Base-by-base conservation (phyloP, 1,140 invertebrate species). In the Octopus bimaculoides region DNA sequence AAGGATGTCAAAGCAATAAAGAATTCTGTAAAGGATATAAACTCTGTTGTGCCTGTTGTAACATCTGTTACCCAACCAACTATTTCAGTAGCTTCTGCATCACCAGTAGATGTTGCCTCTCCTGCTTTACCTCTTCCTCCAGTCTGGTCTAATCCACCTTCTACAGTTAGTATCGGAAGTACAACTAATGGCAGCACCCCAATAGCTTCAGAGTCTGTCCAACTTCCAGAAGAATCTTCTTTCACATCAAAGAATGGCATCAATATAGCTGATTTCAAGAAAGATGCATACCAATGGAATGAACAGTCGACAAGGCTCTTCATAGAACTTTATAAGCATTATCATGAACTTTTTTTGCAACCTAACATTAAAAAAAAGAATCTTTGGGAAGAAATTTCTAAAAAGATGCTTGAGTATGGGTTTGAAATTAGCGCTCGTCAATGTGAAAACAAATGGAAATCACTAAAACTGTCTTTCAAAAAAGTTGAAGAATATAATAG, bases 401-500 rank as follows among this genome's bases (percentile, higher is more conserved):
- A 71, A 71, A 71, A 71, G 7, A 71, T 71, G 66, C 66, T 71
- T 20, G 66, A 71, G 17, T 71, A 71, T 17, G 66, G 26, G 17
- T 71, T n/a, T 71, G 66, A 71, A 14, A 71, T 71, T 20, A 71
- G 66, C 3, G 66, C 66, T 20, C 8, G 66, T n/a, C 66, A 71
- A 14, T 71, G 66, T 71, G 66, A 71, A 17, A 71, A 71, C 66
- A 71, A 71, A 14, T 71, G 66, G 66, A 71, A 71, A 14, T 71
- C 66, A 14, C 26, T 71, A 71, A 71, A 71, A 14, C 66, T 71
- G 1, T 71, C 66, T 12, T 71, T 71, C 26, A 71, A 71, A 71
- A 71, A 71, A 71, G 66, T 71, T 17, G 66, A 71, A 14, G 66
- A 71, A 71, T 71, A 71, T 20, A 71, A 71, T 17, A 71, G 66